These are phyloP conservation scores for Accipiter cooperii DNA, from an alignment of 2,113 vertebrate species.

Conservation along the genomic window DNA sequence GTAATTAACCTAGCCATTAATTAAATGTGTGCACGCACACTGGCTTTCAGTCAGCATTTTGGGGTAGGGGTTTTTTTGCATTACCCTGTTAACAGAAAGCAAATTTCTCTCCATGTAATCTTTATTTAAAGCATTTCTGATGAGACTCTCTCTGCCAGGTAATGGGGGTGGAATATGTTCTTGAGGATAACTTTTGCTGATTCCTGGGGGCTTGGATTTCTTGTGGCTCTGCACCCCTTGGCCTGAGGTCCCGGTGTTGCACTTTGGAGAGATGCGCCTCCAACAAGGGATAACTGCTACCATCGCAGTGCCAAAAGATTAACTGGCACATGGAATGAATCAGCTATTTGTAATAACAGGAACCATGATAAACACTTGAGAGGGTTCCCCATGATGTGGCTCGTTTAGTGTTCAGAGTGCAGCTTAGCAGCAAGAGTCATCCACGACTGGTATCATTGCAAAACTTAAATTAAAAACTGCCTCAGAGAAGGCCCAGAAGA, in stretches of 20 bases:
- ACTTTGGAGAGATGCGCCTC: background rate
- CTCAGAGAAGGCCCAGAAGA: background rate
- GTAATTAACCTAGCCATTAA: slow-evolving; percentile 3
- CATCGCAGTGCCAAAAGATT: background rate
- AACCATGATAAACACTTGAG: background rate
- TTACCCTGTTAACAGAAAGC: background rate
- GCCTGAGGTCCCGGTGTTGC: background rate
- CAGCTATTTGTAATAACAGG: background rate
- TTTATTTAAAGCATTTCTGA: background rate
- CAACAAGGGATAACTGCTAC: background rate
- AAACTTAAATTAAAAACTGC: background rate
- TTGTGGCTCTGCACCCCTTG: background rate
- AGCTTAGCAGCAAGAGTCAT: background rate
- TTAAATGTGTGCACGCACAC: background rate
- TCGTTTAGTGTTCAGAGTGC: background rate
- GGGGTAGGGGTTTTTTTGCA: background rate
- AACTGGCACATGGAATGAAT: background rate
- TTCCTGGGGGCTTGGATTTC: background rate
- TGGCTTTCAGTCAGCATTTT: background rate
- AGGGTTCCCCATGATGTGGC: background rate
- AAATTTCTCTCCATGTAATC: background rate
- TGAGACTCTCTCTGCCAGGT: background rate
- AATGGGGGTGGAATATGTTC: background rate
- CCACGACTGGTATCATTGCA: background rate
- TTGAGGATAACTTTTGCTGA: background rate